Conservation (phyloP, 2,888 invertebrate species). For the Allygus modestus region DNA sequence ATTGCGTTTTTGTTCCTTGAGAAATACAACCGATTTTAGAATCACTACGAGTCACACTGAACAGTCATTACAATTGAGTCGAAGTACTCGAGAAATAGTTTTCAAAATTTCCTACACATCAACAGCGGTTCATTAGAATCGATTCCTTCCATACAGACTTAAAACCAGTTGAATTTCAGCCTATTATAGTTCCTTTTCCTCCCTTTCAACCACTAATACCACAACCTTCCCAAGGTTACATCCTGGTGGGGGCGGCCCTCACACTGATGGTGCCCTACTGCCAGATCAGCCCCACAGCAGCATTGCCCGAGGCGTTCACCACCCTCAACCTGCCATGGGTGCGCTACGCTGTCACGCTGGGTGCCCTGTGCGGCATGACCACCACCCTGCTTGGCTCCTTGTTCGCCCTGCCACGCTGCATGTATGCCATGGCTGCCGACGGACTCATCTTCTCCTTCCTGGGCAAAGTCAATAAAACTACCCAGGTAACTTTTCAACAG, state of each 20-base stretch:
- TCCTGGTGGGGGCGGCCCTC: conserved; percentile 88
- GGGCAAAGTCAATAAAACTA: conserved; percentile 86
- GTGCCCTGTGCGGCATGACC: conserved; percentile 95
- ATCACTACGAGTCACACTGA: too few relatives aligned
- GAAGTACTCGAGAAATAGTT: too few relatives aligned
- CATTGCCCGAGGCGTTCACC: conserved; percentile 88
- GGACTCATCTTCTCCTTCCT: conserved; percentile 90
- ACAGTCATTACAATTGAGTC: too few relatives aligned
- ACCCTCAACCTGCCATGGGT: conserved; percentile 88
- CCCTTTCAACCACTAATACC: too few relatives aligned
- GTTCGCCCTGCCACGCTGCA: conserved; percentile 90
- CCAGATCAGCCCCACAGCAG: conserved; percentile 85
- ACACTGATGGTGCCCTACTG: conserved; percentile 89
- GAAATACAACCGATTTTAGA: too few relatives aligned
- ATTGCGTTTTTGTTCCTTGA: too few relatives aligned
- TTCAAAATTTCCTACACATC: too few relatives aligned
- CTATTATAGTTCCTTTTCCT: too few relatives aligned
- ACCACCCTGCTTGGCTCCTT: conserved; percentile 91
- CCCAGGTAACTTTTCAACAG: conserved; percentile 85
- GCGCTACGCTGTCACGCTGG: conserved; percentile 88
- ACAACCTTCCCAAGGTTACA: conserved; percentile 80
- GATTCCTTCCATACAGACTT: too few relatives aligned
- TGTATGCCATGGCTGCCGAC: conserved; percentile 95
- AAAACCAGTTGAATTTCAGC: too few relatives aligned
- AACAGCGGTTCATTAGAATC: too few relatives aligned